Evolutionary conservation across 2,888 invertebrate species (phyloP), one percentile per base, ranked within the genome.

Genomic region (Chydorus sphaericus): DNA sequence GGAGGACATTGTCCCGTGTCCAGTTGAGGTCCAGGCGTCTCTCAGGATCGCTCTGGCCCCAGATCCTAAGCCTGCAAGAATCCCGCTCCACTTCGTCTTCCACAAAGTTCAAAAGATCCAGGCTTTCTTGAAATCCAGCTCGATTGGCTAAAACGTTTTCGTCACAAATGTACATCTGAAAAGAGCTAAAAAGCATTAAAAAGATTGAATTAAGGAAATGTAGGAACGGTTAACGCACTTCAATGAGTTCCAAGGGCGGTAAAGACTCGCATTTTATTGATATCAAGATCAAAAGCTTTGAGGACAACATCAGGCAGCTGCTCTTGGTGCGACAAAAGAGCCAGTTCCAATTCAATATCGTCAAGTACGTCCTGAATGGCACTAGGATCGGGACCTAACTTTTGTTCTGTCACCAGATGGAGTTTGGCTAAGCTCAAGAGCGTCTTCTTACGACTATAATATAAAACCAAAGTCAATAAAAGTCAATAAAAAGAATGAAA

Each of bases 61-160:
- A 91, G 62, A 91, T 80, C 70, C 66, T 62, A 23, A 65, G 57
- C 54, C 68, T 64, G n/a, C 70, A 59, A 10, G 60, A 62, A 11
- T 66, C 65, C 10, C 63, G 58, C 10, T 66, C 64, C 23, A 63
- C 63, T 39, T 69, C 66, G 58, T 69, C 67, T 38, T 67, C 69
- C 36, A 78, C 65, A 62, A 70, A 77, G 62, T 71, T 65, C 66
- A 82, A 59, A 65, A 90, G 74, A 67, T 91, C 90, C 30, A 92
- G 71, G 1, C 91, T 90, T 67, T 86, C 88, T 68, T 86, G 86
- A 70, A 85, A 91, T 66, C 92, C 90, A 64, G 81, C 77, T 68
- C 90, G 90, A 44, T 78, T 80, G 0, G 86, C 80, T n/a, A 77
- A 69, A 6, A 71, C 69, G 65, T 80, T 82, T 66, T 83, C 82